Evolutionary conservation across 2,113 vertebrate genomes (phyloP), one percentile per base, ranked within the genome.

Genomic region (Cygnus atratus): DNA sequence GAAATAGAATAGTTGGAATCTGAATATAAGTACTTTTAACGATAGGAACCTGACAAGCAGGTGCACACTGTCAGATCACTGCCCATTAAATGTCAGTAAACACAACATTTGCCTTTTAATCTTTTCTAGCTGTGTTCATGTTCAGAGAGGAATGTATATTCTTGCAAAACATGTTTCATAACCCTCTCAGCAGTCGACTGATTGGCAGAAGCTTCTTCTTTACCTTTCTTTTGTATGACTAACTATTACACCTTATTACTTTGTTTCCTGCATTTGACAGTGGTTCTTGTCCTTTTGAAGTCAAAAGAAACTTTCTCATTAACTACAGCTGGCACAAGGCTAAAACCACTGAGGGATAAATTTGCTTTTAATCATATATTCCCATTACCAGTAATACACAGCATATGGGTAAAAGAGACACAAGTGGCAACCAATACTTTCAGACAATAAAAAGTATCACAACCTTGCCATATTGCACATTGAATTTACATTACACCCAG

Each of bases 401-500:
- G 37, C 82, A 86, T 93, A 91, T 81, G 71, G 55, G n/a, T 29
- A 61, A 85, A 90, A 92, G 82, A 90, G 46, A 31, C 84, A 65
- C 2, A 43, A 79, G 67, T 75, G 93, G 63, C 71, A 96, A 90
- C 61, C 62, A 31, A 17, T 63, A 83, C 18, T 94, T 94, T 48
- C 41, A 81, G 92, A 96, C 79, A 97, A 67, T 33, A 63, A 1
- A 0, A 26, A 78, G 63, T 77, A 87, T 79, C 92, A 88, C 55
- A 94, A 76, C 72, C 89, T 97, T 96, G 63, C 70, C 84, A 82
- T 93, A 81, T 84, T 87, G 84, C 41, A 78, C 83, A 92, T 96
- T 97, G 96, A 92, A 94, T 95, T 96, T 95, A 89, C 61, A 92
- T 96, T 95, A 94, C 20, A 89, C 81, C 20, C 33, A 87, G 76